Percentiles rank a stretch among this genome's conserved stretches.
Evolutionary conservation across 1,140 invertebrate genomes (phyloP).

Genomic region (Spodoptera frugiperda): DNA sequence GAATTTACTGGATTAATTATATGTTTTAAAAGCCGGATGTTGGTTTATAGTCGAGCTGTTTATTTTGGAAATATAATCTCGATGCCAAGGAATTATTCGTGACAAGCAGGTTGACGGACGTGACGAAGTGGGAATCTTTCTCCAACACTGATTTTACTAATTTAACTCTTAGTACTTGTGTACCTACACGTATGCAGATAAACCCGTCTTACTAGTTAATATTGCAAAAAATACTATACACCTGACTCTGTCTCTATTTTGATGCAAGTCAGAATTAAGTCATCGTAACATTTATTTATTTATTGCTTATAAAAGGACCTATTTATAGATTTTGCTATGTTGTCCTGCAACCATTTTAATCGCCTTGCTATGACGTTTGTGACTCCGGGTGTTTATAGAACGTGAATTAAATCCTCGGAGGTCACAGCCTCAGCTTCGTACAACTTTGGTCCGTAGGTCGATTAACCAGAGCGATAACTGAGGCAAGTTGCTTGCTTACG

Average conservation of each 20-base stretch:
- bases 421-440: conserved; percentile 26
- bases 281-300: conserved; percentile 2
- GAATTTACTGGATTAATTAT: conserved; percentile 60
- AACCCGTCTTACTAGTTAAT: background rate
- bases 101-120: conserved; percentile 16
- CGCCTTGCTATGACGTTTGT: background rate
- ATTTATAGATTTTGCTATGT: too few species aligned
- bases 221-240: background rate
- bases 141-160: conserved; percentile 3
- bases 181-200: conserved; percentile 11
- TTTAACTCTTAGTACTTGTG: background rate
- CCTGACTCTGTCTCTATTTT: background rate
- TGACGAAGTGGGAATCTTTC: background rate
- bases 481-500: conserved; percentile 32
- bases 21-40: conserved; percentile 62
- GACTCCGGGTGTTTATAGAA: background rate
- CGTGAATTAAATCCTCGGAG: conserved; percentile 14
- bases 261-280: background rate
- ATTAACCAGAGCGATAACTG: conserved; percentile 34
- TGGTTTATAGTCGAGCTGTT: conserved; percentile 59
- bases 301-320: background rate
- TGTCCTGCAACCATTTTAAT: background rate
- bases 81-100: conserved; percentile 43
- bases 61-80: conserved; percentile 59
- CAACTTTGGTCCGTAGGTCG: conserved; percentile 31